These are phyloP conservation scores for Marasmarcha lunaedactyla DNA, from an alignment of 2,888 invertebrate species.

Conservation along the genomic window DNA sequence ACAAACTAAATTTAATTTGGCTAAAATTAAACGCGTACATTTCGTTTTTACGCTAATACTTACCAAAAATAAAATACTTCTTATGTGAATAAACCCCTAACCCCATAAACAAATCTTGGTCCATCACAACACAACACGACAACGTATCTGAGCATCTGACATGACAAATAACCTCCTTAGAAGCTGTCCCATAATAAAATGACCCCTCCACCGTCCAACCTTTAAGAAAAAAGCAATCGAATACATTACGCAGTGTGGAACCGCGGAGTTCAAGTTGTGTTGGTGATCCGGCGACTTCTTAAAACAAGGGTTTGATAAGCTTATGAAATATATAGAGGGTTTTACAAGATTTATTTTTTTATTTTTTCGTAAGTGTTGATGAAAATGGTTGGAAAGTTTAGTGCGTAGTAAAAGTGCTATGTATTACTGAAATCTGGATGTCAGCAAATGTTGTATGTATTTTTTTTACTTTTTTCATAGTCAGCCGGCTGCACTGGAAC, in stretches of 20 bases:
- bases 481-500: no score
- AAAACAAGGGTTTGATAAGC: conserved; percentile 44
- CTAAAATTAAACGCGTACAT: no score
- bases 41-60: no score
- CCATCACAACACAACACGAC: conserved; percentile 34
- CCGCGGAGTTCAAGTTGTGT: background rate
- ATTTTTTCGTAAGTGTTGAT: no score
- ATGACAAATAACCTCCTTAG: conserved; percentile 51
- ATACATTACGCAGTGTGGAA: conserved; percentile 6
- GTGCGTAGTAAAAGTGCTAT: no score
- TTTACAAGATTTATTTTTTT: no score
- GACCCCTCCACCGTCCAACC: conserved; percentile 20
- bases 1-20: no score
- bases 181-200: conserved; percentile 23
- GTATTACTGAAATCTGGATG: no score
- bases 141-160: conserved; percentile 50
- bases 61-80: no score
- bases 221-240: background rate
- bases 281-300: conserved; percentile 19
- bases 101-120: conserved; percentile 37
- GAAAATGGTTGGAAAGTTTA: conserved; percentile 7
- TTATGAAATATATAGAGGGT: conserved; percentile 3
- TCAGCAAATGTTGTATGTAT: no score
- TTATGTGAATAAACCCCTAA: no score
- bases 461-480: no score